These are phyloP conservation scores for Lates japonicus DNA, from an alignment of 2,797 vertebrate species.

Conservation along the genomic window DNA sequence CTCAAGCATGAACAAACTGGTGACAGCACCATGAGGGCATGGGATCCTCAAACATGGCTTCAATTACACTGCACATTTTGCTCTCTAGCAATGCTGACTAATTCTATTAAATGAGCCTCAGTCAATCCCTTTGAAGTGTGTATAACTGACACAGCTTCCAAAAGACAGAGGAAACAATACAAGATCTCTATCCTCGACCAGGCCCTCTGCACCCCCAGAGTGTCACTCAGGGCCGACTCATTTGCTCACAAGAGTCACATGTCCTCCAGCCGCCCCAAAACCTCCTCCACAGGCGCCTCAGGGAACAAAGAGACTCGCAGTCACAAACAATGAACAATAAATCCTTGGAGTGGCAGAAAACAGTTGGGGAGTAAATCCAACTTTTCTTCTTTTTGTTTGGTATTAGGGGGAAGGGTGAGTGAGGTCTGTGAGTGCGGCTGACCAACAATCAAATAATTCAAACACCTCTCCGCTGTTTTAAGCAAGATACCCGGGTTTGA, in stretches of 20 bases:
- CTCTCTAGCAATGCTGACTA: constrained; percentile 74
- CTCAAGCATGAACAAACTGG: constrained; percentile 52
- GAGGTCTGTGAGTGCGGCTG: constrained; percentile 37
- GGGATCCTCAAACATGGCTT: constrained; percentile 44
- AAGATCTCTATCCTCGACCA: constrained; percentile 49
- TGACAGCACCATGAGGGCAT: constrained; percentile 46
- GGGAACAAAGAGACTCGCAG: constrained; percentile 85
- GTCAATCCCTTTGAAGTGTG: constrained; percentile 40
- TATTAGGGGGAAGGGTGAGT: constrained; percentile 58
- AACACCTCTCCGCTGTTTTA: constrained; percentile 38
- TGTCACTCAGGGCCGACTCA: constrained; percentile 63
- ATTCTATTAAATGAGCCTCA: constrained; percentile 35
- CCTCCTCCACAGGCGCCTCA: constrained; percentile 82
- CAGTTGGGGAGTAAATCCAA: constrained; percentile 79
- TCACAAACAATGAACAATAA: constrained; percentile 89
- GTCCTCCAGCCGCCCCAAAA: constrained; percentile 64
- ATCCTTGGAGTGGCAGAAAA: constrained; percentile 81
- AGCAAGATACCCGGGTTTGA: constrained; percentile 9
- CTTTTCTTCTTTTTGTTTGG: constrained; percentile 76
- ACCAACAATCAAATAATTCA: constrained; percentile 29
- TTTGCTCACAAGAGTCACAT: constrained; percentile 77
- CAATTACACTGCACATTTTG: constrained; percentile 57
- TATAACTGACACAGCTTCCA: constrained; percentile 51
- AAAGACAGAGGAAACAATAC: constrained; percentile 58
- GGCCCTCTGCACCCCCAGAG: constrained; percentile 59